A percentile compares a stretch with the other conserved stretches of the same genome.
phyloP scores from a whole-genome alignment of 2,113 vertebrate genomes.

The Tonatia bakeri region DNA sequence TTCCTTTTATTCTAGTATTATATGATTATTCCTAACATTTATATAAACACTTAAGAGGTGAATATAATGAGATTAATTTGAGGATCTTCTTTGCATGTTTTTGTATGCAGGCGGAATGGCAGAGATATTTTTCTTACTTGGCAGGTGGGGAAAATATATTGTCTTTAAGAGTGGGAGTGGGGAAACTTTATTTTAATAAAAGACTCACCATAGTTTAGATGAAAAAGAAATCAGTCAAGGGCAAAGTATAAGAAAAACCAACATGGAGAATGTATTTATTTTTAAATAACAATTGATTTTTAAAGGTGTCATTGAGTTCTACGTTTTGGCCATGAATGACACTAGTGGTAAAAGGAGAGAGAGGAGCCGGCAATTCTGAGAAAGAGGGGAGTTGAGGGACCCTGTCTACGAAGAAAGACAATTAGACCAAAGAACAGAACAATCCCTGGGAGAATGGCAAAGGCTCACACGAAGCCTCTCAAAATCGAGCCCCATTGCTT shows the following conservation, averaged over 20 bases:
- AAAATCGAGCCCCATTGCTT: not conserved
- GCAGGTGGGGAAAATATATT: not conserved
- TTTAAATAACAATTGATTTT: constrained; percentile 6
- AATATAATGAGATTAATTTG: not conserved
- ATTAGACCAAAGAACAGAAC: not conserved
- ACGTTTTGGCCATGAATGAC: not conserved
- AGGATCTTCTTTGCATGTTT: not conserved
- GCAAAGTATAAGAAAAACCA: not conserved
- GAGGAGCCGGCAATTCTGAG: not conserved
- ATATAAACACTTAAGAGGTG: not conserved
- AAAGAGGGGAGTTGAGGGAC: not conserved
- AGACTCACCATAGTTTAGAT: not conserved
- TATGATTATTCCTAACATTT: not conserved
- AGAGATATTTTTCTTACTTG: not conserved
- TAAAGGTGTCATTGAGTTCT: not conserved
- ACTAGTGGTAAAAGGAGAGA: not conserved
- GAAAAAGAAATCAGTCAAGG: not conserved
- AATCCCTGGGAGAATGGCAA: not conserved
- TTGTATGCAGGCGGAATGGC: not conserved
- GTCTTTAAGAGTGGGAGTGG: not conserved
- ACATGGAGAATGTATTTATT: constrained; percentile 9
- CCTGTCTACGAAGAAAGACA: not conserved
- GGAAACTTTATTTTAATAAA: not conserved
- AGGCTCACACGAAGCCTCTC: not conserved
- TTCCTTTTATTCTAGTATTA: not conserved